Evolutionary conservation across 2,888 invertebrate genomes (phyloP), one percentile per base, ranked within the genome.

Genomic region (Caenorhabditis doughertyi): DNA sequence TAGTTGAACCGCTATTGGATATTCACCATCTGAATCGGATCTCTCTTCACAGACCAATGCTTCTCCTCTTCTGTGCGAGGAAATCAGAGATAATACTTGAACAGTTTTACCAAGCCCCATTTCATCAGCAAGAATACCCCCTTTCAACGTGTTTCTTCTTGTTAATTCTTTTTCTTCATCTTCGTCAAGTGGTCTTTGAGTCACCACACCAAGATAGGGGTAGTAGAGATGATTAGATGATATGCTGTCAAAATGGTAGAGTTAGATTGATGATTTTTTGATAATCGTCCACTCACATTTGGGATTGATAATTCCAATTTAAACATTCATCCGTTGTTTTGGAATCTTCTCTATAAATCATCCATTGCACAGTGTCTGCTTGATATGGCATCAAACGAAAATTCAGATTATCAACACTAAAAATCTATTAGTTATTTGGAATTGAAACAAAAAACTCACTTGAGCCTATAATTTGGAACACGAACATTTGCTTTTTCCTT

Each of bases 91-190:
- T 42, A 95, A 90, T 13, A 95, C 94, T 92, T 95, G 95, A 0
- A 95, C 94, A 0, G 95, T 95, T 93, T 95, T 95, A 0, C 95
- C 95, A 27, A 95, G 92, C 0, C 95, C 95, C 95, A 95, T 95
- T 92, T 95, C 95, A 92, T 95, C 95, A 1, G 95, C 95, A 58
- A 95, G 92, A 83, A 95, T 95, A 0, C 95, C 87, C 9, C 87
- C 87, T 65, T 55, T 67, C 39, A 65, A 21, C 3, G 39, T 29
- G 16, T 29, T 62, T 5, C 3, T 18, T 21, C 64, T 55, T 0
- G 9, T 21, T 4, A 64, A 47, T 7, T 18, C 39, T 0, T 7
- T n/a, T 1, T 42, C 27, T 47, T 65, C 21, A 5, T n/a, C 18
- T 18, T 47, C 25, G 16, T 8, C 23, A 8, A 55, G 18, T 18